Base-by-base conservation (phyloP, 2,113 vertebrate species). In the Atlantisia rogersi region DNA sequence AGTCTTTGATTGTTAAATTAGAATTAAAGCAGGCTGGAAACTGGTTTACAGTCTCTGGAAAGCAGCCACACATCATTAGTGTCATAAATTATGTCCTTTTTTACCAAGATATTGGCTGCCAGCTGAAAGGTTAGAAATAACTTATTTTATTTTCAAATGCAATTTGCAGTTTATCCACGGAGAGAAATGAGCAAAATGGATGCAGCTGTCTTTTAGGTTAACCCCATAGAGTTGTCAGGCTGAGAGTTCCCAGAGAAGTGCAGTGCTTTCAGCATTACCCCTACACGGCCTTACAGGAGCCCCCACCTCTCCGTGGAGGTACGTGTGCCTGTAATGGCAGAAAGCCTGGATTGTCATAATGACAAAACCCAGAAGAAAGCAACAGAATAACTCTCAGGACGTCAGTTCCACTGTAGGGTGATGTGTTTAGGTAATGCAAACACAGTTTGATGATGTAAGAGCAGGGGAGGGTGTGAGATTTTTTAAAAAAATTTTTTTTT, bases 121-220 rank as follows among this genome's bases (percentile, higher is more conserved):
- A 95, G 82, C 95, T 97, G 96, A 97, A 98, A 96, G 83, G 92
- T 95, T 92, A 96, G 96, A 95, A 97, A 96, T 90, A 92, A 95
- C 96, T 95, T 97, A 95, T 64, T 98, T 96, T 97, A 95, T 98
- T 98, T 98, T 97, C 96, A 96, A 97, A 95, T 97, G 97, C 92
- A 97, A 96, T 97, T 98, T 98, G 95, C 95, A 96, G 92, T 98
- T 97, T 97, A 89, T 96, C 92, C 95, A 78, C 9, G 65, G 92
- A 97, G 91, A 96, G 96, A 96, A 97, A 97, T 97, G 97, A 98
- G 92, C 91, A 97, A 96, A 98, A 97, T 95, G 96, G 95, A 97
- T 98, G 95, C 97, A 98, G 97, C 97, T 98, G 98, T 96, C 95
- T 97, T 93, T 96, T 87, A 96, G 96, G 96, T 97, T 97, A 98